Evolutionary conservation across 2,797 vertebrate species (phyloP).

Genomic region (Sebastes jordani): DNA sequence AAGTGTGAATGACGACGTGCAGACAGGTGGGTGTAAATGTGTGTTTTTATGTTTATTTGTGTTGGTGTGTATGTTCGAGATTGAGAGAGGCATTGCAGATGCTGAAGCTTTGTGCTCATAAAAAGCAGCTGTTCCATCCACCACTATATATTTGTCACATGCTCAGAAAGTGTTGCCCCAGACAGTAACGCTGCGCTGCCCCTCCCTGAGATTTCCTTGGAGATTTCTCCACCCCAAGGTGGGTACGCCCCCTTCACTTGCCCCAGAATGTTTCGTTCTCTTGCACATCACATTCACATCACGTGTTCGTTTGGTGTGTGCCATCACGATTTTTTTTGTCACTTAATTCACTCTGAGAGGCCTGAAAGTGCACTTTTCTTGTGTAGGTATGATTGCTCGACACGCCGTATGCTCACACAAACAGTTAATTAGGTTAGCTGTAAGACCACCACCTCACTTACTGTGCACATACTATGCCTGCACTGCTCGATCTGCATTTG

Average conservation of each 20-base stretch:
- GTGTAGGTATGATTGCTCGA: conserved; percentile 47
- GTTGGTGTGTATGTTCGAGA: conserved; percentile 2
- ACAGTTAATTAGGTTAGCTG: conserved; percentile 2
- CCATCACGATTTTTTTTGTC: conserved; percentile 44
- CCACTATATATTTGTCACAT: conserved; percentile 83
- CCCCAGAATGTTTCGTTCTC: conserved; percentile 36
- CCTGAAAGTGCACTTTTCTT: conserved; percentile 56
- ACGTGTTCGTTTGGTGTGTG: conserved; percentile 73
- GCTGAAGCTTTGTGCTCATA: conserved; percentile 74
- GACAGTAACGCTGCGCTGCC: conserved; percentile 74
- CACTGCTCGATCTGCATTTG: conserved; percentile 34
- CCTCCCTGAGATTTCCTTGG: conserved; percentile 80
- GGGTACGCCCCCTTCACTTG: conserved; percentile 59
- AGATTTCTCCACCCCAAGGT: conserved; percentile 84
- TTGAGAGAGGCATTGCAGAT: conserved; percentile 52
- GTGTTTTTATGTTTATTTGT: conserved; percentile 16
- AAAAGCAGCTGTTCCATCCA: conserved; percentile 79
- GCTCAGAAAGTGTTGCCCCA: conserved; percentile 83
- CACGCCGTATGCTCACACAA: conserved; percentile 7
- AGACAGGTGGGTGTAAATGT: conserved; percentile 20
- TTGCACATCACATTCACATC: conserved; percentile 70
- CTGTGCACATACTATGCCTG: conserved; percentile 38
- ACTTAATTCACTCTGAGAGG: conserved; percentile 54
- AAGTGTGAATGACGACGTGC: conserved; percentile 20
- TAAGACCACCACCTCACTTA: conserved; percentile 14